Evolutionary conservation across 2,113 vertebrate genomes (phyloP), one percentile per base, ranked within the genome.

Genomic region (Holacanthus passer): DNA sequence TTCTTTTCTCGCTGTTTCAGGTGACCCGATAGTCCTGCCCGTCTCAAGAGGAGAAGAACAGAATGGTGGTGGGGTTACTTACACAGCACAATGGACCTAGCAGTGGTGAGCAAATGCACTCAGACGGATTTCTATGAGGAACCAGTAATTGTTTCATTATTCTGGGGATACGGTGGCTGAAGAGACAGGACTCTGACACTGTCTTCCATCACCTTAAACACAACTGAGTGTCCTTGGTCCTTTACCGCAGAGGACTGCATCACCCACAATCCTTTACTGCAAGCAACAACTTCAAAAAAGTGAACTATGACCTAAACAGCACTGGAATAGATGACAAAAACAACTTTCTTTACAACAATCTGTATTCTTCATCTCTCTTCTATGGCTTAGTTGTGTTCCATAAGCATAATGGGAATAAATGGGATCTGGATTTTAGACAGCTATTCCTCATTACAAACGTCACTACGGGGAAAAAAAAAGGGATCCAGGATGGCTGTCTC

Each of bases 21-120:
- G 95, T 96, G 85, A 96, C 95, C 72, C 95, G 95, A 94, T 96
- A 96, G 93, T 95, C 87, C 76, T 2, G 55, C 58, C 56, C 48
- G 10, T 68, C 24, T 65, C 60, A 16, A 86, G 66, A 68, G 31
- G 45, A 86, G 43, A 43, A 45, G 17, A 5, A 19, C 16, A 41
- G 47, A 78, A 69, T 19, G 66, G 35, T 2, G 75, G 56, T 27
- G 77, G 82, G 79, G 70, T 53, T 85, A 77, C 41, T 86, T 78
- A 69, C 32, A 77, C 80, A 90, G 78, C 81, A 91, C 89, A 89
- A 87, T 55, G 83, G 85, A 90, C 90, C 77, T 72, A 65, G 75
- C 71, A 58, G 56, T 62, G 56, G 58, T 27, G 64, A 87, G 76
- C 77, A 87, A 73, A 79, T 29, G 13, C 56, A 73, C 79, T 87